Evolutionary conservation across 2,797 vertebrate species (phyloP).

Genomic region (Taenioides sp.): DNA sequence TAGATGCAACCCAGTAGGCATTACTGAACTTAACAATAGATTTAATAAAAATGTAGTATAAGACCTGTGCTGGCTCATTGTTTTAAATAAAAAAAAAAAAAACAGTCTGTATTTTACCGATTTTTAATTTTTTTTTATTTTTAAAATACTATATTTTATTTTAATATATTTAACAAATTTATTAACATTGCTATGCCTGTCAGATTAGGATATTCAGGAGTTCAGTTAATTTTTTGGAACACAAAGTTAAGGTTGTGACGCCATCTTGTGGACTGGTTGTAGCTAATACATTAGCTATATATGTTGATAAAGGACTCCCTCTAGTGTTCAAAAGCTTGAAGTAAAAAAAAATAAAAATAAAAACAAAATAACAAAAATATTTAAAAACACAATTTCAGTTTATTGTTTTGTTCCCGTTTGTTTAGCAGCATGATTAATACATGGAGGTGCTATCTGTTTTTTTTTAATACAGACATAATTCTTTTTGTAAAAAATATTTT

Average conservation of each 20-base stretch:
- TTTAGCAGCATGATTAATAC: slow-evolving; percentile 83
- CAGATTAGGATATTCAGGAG: neutral
- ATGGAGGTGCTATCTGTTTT: slow-evolving; percentile 83
- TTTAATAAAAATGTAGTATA: slow-evolving; percentile 68
- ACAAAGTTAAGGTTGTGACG: slow-evolving; percentile 5
- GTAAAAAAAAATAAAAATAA: neutral
- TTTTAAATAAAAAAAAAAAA: slow-evolving; percentile 8
- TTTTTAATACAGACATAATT: slow-evolving; percentile 44
- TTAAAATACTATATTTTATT: slow-evolving; percentile 2
- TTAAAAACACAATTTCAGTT: slow-evolving; percentile 31
- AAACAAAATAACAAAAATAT: neutral
- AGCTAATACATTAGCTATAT: neutral
- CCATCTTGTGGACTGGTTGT: slow-evolving; percentile 58
- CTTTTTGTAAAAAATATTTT: slow-evolving; percentile 46
- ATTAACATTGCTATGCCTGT: too few relatives aligned
- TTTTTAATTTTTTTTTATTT: neutral
- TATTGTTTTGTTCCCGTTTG: slow-evolving; percentile 60
- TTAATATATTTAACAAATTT: neutral
- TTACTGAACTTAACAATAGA: slow-evolving; percentile 57
- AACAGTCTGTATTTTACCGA: too few relatives aligned
- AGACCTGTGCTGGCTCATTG: slow-evolving; percentile 37
- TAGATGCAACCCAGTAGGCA: slow-evolving; percentile 55
- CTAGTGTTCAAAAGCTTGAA: neutral
- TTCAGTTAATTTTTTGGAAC: slow-evolving; percentile 18
- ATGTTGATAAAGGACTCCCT: neutral